Base-by-base conservation (phyloP, 1,140 invertebrate species). In the Lysiphlebus fabarum region DNA sequence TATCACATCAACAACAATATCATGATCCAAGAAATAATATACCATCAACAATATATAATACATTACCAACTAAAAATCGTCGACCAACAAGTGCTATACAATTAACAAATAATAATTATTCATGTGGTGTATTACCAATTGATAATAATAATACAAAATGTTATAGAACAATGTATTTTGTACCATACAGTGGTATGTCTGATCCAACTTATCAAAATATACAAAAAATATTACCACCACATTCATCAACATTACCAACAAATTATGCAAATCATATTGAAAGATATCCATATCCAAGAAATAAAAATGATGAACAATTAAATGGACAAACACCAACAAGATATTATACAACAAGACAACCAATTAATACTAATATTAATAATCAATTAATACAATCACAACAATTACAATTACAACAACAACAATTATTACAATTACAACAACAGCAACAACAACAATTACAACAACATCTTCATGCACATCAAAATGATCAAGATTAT, bases 141-240 rank as follows among this genome's bases (percentile, higher is more conserved):
- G 59, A 64, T n/a, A 59, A 40, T 14, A 57, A 70, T 51, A 26
- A 26, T 26, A 1, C 2, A 26, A 79, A 78, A 55, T 78, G 78
- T 54, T 78, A 80, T 40, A 66, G 74, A 62, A 87, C 88, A 0
- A 86, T 90, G 81, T 85, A 87, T n/a, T 83, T 90, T 51, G 87
- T 90, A 37, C 88, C 88, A 1, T 90, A 89, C 69, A 88, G 84
- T 63, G 82, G 82, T 8, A 69, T 76, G 0, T 64, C 74, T 6
- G 77, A 79, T 47, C 76, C 75, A 0, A 75, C 77, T 10, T 79
- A 78, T 61, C 77, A 79, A 44, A 79, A 78, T n/a, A 67, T 79
- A 5, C 75, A 78, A 43, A 70, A 74, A 42, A 76, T 76, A 43
- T 43, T 78, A n/a, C 75, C 76, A 1, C 64, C 75, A 0, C 75